phyloP scores from a whole-genome alignment of 2,888 invertebrate species.

The Cheilosia urbana region DNA sequence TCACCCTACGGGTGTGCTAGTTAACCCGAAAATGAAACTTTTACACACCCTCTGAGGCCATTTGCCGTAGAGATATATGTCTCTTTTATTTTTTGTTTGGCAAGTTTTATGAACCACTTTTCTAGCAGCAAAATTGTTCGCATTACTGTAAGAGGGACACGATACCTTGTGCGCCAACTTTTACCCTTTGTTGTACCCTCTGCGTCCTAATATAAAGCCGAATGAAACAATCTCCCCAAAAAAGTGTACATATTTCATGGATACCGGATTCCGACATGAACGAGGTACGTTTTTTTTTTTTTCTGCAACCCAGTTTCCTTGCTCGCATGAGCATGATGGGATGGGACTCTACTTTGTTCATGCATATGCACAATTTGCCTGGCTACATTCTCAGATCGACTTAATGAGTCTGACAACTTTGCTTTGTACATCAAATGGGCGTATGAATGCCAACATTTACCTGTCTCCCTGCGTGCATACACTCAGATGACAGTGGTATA shows the following conservation, averaged over 20 bases:
- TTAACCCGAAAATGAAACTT: no score
- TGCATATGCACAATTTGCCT: constrained; percentile 40
- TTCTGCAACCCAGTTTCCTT: no score
- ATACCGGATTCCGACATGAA: constrained; percentile 28
- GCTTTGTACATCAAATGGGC: constrained; percentile 28
- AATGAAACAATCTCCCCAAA: constrained; percentile 41
- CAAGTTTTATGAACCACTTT: background rate
- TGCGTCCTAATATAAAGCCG: constrained; percentile 43
- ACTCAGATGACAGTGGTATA: background rate
- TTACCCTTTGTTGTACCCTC: constrained; percentile 6
- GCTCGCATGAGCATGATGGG: background rate
- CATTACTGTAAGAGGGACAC: background rate
- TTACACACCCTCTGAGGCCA: no score
- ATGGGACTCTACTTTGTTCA: constrained; percentile 8
- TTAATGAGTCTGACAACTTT: constrained; percentile 35
- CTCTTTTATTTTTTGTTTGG: background rate
- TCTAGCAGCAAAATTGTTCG: constrained; percentile 10
- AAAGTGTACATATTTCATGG: constrained; percentile 32
- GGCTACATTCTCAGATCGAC: constrained; percentile 33
- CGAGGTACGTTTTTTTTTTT: no score
- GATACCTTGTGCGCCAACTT: background rate
- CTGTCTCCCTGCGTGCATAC: background rate
- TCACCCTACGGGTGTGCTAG: no score
- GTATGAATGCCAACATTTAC: constrained; percentile 20
- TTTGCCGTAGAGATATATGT: background rate